phyloP scores from a whole-genome alignment of 2,113 vertebrate species.

The Chaetura pelagica region DNA sequence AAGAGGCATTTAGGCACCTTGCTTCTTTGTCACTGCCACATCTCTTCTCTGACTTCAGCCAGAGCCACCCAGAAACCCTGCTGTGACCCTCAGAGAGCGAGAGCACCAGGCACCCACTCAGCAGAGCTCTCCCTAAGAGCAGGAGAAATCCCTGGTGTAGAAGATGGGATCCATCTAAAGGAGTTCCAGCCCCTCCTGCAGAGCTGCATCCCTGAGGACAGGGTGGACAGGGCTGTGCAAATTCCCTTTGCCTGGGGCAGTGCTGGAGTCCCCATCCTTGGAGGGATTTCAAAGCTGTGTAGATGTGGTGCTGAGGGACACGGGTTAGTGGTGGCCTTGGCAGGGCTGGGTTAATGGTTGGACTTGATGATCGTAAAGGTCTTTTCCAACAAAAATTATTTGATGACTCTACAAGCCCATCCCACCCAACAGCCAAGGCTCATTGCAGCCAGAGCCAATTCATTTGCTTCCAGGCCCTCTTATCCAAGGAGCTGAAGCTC shows the following conservation, averaged over 20 bases:
- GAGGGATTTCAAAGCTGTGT: no score
- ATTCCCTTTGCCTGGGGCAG: no score
- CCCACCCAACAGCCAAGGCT: neutral
- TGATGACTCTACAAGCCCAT: neutral
- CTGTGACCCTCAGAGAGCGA: neutral
- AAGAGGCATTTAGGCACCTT: neutral
- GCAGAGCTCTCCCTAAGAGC: neutral
- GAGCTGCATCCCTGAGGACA: neutral
- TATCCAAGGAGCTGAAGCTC: neutral
- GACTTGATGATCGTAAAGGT: no score
- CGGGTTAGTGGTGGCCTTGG: no score
- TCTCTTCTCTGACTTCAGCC: neutral
- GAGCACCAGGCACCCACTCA: neutral
- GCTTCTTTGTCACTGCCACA: neutral
- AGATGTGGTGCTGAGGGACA: no score
- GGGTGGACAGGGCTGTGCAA: neutral
- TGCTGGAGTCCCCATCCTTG: no score
- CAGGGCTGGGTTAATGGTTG: no score
- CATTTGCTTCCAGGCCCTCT: neutral
- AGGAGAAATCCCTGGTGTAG: rapidly evolving
- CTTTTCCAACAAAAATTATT: no score
- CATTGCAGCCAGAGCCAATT: neutral
- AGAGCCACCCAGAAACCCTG: neutral
- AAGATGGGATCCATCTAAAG: neutral
- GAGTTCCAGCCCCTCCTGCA: rapidly evolving